A percentile compares a stretch with the other conserved stretches of the same genome.
phyloP scores from a whole-genome alignment of 2,113 vertebrate species.

The Oenanthe oenanthe region DNA sequence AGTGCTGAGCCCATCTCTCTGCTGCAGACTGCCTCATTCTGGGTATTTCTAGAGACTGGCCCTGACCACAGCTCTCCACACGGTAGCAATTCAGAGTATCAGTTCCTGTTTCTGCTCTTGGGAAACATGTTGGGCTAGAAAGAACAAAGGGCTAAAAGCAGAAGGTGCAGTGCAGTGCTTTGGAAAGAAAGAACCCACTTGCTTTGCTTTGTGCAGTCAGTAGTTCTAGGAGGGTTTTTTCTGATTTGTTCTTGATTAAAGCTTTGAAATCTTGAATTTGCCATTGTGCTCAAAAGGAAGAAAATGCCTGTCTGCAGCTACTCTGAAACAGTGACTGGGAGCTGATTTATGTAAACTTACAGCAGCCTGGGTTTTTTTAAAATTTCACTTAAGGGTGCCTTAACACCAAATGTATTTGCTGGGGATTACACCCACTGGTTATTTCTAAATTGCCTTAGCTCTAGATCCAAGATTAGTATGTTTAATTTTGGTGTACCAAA shows the following conservation, averaged over 20 bases:
- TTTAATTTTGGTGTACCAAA: not conserved
- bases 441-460: not conserved
- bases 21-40: not conserved
- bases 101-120: not conserved
- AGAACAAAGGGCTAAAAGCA: not conserved
- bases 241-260: not conserved
- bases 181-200: not conserved
- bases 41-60: not conserved
- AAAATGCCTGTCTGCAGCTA: not conserved
- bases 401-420: not conserved
- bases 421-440: not conserved
- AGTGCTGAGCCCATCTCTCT: not conserved
- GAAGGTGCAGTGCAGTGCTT: not conserved
- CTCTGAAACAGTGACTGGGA: not conserved
- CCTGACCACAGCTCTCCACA: not conserved
- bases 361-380: not conserved
- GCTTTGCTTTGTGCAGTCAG: rapidly evolving
- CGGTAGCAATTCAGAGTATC: not conserved
- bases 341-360: not conserved
- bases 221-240: not conserved
- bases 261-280: not conserved
- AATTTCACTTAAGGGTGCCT: not conserved
- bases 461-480: not conserved
- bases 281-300: not conserved
- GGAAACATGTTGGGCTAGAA: not conserved